Percentiles rank a stretch among this genome's conserved stretches.
Conservation (phyloP, 2,888 invertebrate genomes). For the Dendrolimus houi region DNA sequence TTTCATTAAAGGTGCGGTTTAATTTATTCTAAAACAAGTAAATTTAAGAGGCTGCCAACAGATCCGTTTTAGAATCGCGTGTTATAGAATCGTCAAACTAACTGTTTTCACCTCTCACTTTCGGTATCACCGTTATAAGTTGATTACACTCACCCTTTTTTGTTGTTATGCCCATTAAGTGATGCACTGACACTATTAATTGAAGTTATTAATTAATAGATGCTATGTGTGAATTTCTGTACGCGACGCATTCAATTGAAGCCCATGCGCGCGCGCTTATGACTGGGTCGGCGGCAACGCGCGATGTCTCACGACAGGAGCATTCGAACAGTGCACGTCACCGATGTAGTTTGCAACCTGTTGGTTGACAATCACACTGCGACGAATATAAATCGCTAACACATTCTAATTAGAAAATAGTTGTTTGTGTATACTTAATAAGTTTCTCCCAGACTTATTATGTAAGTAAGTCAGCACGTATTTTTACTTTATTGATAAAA, state of each 20-base stretch:
- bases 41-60: slow-evolving; percentile 6
- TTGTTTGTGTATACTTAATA: no score
- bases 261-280: slow-evolving; percentile 48
- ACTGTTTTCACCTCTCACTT: slow-evolving; percentile 40
- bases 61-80: slow-evolving; percentile 10
- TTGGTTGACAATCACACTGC: slow-evolving; percentile 35
- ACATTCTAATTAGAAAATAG: no score
- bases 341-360: slow-evolving; percentile 45
- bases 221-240: slow-evolving; percentile 13
- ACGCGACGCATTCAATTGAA: slow-evolving; percentile 30
- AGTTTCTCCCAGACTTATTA: no score
- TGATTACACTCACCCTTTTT: slow-evolving; percentile 38
- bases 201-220: slow-evolving; percentile 18
- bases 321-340: slow-evolving; percentile 26
- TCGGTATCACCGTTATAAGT: slow-evolving; percentile 30
- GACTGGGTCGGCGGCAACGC: slow-evolving; percentile 20
- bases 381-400: no score
- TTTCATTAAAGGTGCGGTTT: neutral
- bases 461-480: no score
- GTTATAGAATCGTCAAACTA: slow-evolving; percentile 22
- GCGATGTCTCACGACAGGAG: slow-evolving; percentile 13
- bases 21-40: neutral
- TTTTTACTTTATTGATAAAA: no score
- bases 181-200: slow-evolving; percentile 22
- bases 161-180: slow-evolving; percentile 37